Evolutionary conservation across 2,797 vertebrate genomes (phyloP).

Genomic region (Phoebastria nigripes): DNA sequence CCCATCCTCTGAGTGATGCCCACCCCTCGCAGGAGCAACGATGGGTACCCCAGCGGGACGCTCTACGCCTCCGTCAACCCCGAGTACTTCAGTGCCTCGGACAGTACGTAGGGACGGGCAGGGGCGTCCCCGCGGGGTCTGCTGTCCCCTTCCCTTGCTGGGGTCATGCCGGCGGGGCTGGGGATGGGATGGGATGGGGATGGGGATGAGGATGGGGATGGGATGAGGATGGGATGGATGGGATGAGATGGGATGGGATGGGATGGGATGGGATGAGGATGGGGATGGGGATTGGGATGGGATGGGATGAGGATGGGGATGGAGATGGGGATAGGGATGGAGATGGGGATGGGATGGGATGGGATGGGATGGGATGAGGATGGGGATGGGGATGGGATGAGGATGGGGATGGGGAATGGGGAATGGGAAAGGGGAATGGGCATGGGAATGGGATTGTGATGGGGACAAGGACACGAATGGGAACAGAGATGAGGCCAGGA

Average conservation of each 20-base stretch:
- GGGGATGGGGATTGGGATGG: background rate
- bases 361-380: too few species aligned
- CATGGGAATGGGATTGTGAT: too few species aligned
- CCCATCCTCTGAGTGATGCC: accelerated
- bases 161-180: too few species aligned
- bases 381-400: too few species aligned
- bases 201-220: background rate
- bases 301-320: background rate
- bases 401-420: too few species aligned
- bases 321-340: background rate
- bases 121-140: accelerated
- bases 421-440: too few species aligned
- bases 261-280: background rate
- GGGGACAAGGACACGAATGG: background rate
- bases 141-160: background rate
- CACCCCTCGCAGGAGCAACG: slow-evolving; percentile 39
- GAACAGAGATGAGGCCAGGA: background rate
- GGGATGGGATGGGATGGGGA: too few species aligned
- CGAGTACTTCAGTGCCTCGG: slow-evolving; percentile 76
- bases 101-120: slow-evolving; percentile 61
- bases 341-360: background rate
- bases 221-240: background rate
- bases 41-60: slow-evolving; percentile 63
- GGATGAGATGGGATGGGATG: background rate
- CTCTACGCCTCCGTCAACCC: slow-evolving; percentile 82